These are phyloP conservation scores for Sepiola atlantica DNA, from an alignment of 2,888 invertebrate genomes.

Conservation along the genomic window DNA sequence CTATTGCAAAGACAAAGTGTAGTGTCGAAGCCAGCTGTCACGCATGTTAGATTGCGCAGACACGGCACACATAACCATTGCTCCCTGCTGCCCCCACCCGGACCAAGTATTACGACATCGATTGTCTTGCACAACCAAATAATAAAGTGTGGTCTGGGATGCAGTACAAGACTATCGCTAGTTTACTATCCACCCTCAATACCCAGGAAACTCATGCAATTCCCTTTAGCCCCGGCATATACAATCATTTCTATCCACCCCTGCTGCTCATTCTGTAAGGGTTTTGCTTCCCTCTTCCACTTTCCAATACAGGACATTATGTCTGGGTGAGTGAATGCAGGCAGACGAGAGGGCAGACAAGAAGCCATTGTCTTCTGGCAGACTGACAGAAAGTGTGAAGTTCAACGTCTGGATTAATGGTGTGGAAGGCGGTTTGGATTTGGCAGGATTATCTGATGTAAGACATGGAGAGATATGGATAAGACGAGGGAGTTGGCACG, in stretches of 20 bases:
- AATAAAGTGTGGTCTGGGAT: constrained; percentile 23
- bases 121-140: not conserved
- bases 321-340: not conserved
- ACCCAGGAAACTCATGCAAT: too few relatives aligned
- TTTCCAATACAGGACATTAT: not conserved
- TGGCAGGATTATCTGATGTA: not conserved
- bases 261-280: not conserved
- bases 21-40: not conserved
- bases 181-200: not conserved
- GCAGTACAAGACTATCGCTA: not conserved
- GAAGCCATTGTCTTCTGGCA: not conserved
- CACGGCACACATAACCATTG: not conserved
- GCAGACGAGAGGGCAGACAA: not conserved
- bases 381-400: not conserved
- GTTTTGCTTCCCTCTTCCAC: not conserved
- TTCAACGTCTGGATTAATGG: not conserved
- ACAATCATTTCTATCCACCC: not conserved
- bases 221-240: not conserved
- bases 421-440: not conserved
- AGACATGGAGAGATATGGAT: not conserved
- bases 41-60: not conserved
- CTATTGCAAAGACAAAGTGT: not conserved
- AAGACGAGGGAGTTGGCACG: not conserved
- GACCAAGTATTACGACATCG: not conserved
- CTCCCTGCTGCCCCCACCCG: not conserved